phyloP scores from a whole-genome alignment of 1,140 invertebrate genomes.

The Papilio polytes region DNA sequence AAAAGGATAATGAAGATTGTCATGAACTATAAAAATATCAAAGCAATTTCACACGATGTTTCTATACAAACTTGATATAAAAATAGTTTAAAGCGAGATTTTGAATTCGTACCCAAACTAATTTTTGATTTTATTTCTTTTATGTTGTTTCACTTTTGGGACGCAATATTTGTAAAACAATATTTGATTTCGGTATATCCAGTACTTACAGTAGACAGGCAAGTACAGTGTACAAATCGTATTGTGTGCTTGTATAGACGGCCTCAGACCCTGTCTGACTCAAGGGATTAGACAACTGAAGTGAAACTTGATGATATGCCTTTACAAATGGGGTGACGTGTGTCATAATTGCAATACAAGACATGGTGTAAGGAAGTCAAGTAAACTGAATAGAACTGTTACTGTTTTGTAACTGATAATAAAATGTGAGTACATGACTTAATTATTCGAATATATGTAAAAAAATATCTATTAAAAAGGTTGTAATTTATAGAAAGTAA shows the following conservation, averaged over 20 bases:
- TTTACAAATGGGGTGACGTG: background rate
- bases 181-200: background rate
- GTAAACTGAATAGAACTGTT: background rate
- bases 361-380: background rate
- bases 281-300: conserved; percentile 9
- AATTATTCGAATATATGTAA: too few relatives aligned
- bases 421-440: background rate
- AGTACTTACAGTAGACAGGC: background rate
- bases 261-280: background rate
- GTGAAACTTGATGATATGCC: conserved; percentile 3
- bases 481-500: too few relatives aligned
- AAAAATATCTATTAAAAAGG: too few relatives aligned
- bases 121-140: too few relatives aligned
- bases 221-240: background rate
- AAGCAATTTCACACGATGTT: too few relatives aligned
- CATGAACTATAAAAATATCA: too few relatives aligned
- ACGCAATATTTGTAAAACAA: too few relatives aligned
- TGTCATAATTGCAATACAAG: background rate
- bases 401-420: background rate
- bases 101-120: too few relatives aligned
- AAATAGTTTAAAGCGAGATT: too few relatives aligned
- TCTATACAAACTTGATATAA: too few relatives aligned
- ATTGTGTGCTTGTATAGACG: background rate
- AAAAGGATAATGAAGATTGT: too few relatives aligned
- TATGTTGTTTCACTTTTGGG: too few relatives aligned